A percentile compares a stretch with the other conserved stretches of the same genome.
phyloP scores from a whole-genome alignment of 2,113 vertebrate genomes.

The Diadophis punctatus region DNA sequence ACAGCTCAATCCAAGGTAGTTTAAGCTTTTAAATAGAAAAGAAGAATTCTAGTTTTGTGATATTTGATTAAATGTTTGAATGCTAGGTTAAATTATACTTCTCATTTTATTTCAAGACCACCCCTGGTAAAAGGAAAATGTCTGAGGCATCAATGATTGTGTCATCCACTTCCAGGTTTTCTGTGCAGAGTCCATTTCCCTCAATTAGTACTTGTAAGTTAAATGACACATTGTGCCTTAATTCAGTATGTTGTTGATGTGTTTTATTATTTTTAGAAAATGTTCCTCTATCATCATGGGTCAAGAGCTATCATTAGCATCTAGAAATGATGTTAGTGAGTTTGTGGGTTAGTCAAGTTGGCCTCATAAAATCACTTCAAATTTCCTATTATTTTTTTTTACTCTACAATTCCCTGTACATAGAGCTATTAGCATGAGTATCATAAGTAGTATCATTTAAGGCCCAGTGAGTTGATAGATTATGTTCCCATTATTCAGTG shows the following conservation, averaged over 20 bases:
- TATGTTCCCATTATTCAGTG: neutral
- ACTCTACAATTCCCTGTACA: neutral
- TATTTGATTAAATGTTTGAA: neutral
- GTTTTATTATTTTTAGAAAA: neutral
- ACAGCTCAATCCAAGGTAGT: constrained; percentile 54
- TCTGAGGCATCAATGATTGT: constrained; percentile 81
- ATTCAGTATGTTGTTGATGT: neutral
- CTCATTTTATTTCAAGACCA: constrained; percentile 64
- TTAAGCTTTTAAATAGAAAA: neutral
- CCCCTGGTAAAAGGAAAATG: constrained; percentile 74
- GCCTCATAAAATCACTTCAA: neutral
- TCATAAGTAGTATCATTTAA: neutral
- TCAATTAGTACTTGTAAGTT: constrained; percentile 64
- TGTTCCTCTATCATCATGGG: neutral
- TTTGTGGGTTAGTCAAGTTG: neutral
- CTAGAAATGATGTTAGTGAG: neutral
- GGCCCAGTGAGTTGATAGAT: neutral
- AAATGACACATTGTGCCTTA: neutral
- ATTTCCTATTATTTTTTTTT: neutral
- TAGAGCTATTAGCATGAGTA: neutral
- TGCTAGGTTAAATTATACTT: neutral
- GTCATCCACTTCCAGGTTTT: constrained; percentile 57
- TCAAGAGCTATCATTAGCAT: neutral
- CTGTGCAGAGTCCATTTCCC: constrained; percentile 52
- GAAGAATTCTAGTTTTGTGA: neutral